Percentiles rank a stretch among this genome's conserved stretches.
Conservation (phyloP, 2,888 invertebrate species). For the Quadriops clusia region DNA sequence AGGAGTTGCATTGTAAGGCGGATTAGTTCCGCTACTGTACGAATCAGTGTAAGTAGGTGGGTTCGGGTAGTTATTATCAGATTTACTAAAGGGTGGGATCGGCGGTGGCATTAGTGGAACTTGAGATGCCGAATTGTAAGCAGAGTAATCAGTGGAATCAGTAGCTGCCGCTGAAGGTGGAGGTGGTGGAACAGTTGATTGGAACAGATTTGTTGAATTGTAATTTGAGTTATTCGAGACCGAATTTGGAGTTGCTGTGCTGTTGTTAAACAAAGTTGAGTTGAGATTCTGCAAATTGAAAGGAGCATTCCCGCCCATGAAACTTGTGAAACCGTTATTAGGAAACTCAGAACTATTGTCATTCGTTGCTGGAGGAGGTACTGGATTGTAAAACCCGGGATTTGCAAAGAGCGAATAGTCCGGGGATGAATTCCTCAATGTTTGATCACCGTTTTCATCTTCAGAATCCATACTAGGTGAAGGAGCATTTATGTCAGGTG, state of each 20-base stretch:
- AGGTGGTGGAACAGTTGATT: conserved; percentile 23
- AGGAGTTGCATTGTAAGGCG: conserved; percentile 5
- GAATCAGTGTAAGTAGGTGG: conserved; percentile 11
- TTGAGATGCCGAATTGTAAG: conserved; percentile 18
- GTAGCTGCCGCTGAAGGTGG: conserved; percentile 12
- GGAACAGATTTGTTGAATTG: conserved; percentile 23
- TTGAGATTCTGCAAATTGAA: conserved; percentile 37
- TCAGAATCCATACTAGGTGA: conserved; percentile 77
- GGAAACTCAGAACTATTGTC: conserved; percentile 21
- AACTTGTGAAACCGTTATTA: conserved; percentile 49
- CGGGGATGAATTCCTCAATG: too few species aligned
- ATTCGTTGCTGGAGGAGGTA: conserved; percentile 22
- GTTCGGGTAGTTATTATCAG: conserved; percentile 21
- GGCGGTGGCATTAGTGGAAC: conserved; percentile 47
- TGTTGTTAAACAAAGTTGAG: conserved; percentile 15
- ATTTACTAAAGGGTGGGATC: conserved; percentile 35
- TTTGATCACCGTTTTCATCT: too few species aligned
- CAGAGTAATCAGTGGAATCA: conserved; percentile 15
- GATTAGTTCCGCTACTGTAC: conserved; percentile 9
- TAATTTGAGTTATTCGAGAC: conserved; percentile 13
- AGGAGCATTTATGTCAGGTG: conserved; percentile 54
- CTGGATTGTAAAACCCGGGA: conserved; percentile 41
- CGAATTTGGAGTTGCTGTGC: conserved; percentile 15
- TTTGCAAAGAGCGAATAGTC: too few species aligned
- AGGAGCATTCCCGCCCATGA: conserved; percentile 50